These are phyloP conservation scores for Dolichopus griseipennis DNA, from an alignment of 2,888 invertebrate species.

Conservation along the genomic window DNA sequence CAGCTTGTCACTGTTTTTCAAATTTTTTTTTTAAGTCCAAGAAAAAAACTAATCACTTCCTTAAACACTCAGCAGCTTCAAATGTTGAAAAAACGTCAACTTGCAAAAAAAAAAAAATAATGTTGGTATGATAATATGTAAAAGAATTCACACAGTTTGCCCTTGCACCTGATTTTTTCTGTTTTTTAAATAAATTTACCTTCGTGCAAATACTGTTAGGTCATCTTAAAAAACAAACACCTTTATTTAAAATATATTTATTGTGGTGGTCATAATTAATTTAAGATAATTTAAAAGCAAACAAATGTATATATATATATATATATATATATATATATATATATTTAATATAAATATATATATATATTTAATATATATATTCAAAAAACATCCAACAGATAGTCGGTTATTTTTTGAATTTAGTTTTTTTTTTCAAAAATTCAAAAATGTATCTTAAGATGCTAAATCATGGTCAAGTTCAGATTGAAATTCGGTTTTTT, in stretches of 20 bases:
- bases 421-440: neutral
- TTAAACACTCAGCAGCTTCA: neutral
- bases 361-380: no score
- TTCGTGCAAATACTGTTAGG: neutral
- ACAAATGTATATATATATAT: no score
- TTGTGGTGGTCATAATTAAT: neutral
- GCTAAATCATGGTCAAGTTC: conserved; percentile 6
- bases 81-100: neutral
- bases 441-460: neutral
- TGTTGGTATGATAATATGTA: neutral
- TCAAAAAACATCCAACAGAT: no score
- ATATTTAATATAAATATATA: no score
- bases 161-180: neutral
- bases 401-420: neutral
- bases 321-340: no score
- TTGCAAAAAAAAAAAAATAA: neutral
- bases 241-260: neutral
- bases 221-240: neutral
- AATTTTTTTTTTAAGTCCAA: no score
- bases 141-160: neutral
- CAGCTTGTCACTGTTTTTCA: no score
- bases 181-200: neutral
- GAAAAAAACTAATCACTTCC: neutral
- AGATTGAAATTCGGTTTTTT: neutral
- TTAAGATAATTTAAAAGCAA: neutral